A percentile compares a stretch with the other conserved stretches of the same genome.
Evolutionary conservation across 2,113 vertebrate genomes (phyloP).

Genomic region (Pedionomus torquatus): DNA sequence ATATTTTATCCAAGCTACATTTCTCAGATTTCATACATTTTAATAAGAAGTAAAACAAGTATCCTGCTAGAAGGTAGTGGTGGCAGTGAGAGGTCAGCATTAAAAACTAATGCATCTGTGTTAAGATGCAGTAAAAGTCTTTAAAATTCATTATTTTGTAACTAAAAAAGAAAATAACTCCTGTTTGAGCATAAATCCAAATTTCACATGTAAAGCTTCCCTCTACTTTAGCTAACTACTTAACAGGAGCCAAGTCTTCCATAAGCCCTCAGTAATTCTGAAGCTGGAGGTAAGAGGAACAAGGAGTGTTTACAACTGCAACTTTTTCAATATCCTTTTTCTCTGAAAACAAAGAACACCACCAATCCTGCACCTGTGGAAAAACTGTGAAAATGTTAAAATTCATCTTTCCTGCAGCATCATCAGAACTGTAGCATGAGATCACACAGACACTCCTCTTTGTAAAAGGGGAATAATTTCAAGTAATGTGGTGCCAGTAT

Average conservation of each 20-base stretch:
- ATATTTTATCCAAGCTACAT: not conserved
- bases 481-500: slow-evolving; percentile 61
- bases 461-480: slow-evolving; percentile 57
- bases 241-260: slow-evolving; percentile 8
- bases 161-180: not conserved
- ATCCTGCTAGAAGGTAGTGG: not conserved
- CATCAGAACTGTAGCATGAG: slow-evolving; percentile 27
- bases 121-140: not conserved
- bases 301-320: not conserved
- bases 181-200: not conserved
- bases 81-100: not conserved
- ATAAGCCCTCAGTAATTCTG: not conserved
- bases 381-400: not conserved
- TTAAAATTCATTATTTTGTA: not conserved
- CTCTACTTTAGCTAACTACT: not conserved
- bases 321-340: not conserved
- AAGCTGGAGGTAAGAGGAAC: not conserved
- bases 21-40: not conserved
- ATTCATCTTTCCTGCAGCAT: slow-evolving; percentile 47
- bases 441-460: slow-evolving; percentile 49
- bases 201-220: not conserved
- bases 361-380: slow-evolving; percentile 3
- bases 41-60: not conserved
- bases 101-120: not conserved
- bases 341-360: slow-evolving; percentile 31